Evolutionary conservation across 2,113 vertebrate species (phyloP).

Genomic region (Axis porcinus): DNA sequence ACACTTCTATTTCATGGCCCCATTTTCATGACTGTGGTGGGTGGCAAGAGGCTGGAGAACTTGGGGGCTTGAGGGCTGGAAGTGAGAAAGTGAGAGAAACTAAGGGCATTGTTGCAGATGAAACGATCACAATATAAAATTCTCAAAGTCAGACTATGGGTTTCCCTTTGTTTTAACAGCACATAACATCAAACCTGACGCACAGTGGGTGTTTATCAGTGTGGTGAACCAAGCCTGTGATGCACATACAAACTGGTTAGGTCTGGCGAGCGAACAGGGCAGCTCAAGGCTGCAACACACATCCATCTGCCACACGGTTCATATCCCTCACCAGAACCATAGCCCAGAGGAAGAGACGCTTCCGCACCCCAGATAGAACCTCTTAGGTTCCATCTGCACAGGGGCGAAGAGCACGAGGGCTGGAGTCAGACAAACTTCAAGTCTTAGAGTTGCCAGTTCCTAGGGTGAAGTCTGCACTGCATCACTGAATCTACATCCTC

Average conservation of each 20-base stretch:
- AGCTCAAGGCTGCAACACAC: not conserved
- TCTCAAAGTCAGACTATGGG: not conserved
- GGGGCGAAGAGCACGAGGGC: not conserved
- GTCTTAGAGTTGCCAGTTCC: not conserved
- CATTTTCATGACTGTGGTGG: not conserved
- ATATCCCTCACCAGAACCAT: not conserved
- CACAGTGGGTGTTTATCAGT: not conserved
- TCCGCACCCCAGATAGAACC: not conserved
- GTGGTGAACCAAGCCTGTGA: not conserved
- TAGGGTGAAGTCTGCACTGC: not conserved
- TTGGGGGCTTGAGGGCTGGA: not conserved
- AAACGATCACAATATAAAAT: not conserved
- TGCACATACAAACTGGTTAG: not conserved
- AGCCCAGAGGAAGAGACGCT: not conserved
- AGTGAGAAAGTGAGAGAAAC: not conserved
- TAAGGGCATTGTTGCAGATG: not conserved
- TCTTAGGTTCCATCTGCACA: not conserved
- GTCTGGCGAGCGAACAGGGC: not conserved
- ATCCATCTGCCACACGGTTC: not conserved
- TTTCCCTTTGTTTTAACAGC: not conserved
- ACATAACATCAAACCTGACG: not conserved
- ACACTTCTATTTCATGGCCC: not conserved
- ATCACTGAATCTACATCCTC: not conserved
- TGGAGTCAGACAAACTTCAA: not conserved
- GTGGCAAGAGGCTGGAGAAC: not conserved